These are phyloP conservation scores for Metridium senile DNA, from an alignment of 92 coral and sea anemone genomes.

Conservation along the genomic window DNA sequence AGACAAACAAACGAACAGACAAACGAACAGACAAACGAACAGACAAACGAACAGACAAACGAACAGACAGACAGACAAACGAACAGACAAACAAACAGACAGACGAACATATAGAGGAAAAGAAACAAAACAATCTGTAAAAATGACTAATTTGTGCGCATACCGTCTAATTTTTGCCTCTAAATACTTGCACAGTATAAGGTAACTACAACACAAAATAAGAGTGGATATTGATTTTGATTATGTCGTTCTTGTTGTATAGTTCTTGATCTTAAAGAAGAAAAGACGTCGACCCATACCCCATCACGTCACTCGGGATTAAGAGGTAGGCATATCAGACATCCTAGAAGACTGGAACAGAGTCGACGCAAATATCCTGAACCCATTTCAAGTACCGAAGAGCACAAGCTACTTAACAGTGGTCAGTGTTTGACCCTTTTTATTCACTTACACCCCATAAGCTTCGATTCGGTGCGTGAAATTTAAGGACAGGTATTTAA, in stretches of 20 bases:
- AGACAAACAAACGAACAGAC: too few species aligned
- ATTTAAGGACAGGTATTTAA: too few species aligned
- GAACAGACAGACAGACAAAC: too few species aligned
- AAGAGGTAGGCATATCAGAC: constrained; percentile 17
- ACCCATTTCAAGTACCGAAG: constrained; percentile 1
- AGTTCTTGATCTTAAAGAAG: not conserved
- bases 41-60: too few species aligned
- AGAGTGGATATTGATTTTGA: not conserved
- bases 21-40: too few species aligned
- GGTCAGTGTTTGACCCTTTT: constrained; percentile 1
- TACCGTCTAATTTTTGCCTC: too few species aligned
- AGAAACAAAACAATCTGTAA: not conserved
- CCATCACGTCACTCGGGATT: constrained; percentile 2
- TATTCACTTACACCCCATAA: not conserved
- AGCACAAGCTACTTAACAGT: constrained; percentile 1
- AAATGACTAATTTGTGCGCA: too few species aligned
- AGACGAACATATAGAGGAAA: too few species aligned
- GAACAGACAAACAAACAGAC: too few species aligned
- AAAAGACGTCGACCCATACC: not conserved
- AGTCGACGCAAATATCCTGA: not conserved
- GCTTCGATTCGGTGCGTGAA: too few species aligned
- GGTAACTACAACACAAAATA: not conserved
- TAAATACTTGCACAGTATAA: too few species aligned
- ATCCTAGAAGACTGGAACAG: constrained; percentile 3
- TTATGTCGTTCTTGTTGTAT: not conserved